phyloP scores from a whole-genome alignment of 2,888 invertebrate species.

The Mellilla xanthometata region DNA sequence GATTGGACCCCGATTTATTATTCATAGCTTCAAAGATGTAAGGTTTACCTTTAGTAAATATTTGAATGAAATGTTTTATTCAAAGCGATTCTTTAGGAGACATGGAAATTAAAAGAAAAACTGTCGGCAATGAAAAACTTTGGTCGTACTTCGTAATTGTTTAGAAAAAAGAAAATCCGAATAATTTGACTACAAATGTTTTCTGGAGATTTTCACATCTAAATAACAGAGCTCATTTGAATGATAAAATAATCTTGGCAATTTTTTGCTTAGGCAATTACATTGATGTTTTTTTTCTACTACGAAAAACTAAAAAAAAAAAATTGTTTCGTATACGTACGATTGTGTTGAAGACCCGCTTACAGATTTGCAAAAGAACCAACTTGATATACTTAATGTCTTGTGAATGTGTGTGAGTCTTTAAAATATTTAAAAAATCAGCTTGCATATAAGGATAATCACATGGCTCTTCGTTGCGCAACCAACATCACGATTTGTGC shows the following conservation, averaged over 20 bases:
- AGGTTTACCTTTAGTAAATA: slow-evolving; percentile 42
- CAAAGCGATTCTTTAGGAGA: slow-evolving; percentile 37
- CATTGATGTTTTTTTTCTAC: too few relatives aligned
- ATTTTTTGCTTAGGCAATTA: slow-evolving; percentile 16
- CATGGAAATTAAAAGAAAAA: slow-evolving; percentile 41
- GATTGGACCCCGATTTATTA: slow-evolving; percentile 31
- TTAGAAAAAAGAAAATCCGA: slow-evolving; percentile 21
- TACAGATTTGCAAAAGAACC: too few relatives aligned
- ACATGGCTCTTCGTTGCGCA: too few relatives aligned
- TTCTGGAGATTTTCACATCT: slow-evolving; percentile 13
- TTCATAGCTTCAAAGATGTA: slow-evolving; percentile 33
- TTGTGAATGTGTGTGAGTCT: too few relatives aligned
- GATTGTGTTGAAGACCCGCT: too few relatives aligned
- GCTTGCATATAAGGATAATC: too few relatives aligned
- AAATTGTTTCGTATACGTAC: too few relatives aligned
- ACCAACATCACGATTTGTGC: too few relatives aligned
- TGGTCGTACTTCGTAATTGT: slow-evolving; percentile 26
- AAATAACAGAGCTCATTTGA: slow-evolving; percentile 20
- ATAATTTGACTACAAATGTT: slow-evolving; percentile 30
- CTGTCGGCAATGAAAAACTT: slow-evolving; percentile 35
- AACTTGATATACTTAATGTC: too few relatives aligned
- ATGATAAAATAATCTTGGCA: slow-evolving; percentile 14
- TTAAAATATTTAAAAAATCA: too few relatives aligned
- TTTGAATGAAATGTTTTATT: slow-evolving; percentile 51
- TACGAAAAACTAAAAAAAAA: too few relatives aligned